Evolutionary conservation across 1,140 invertebrate species (phyloP), one percentile per base, ranked within the genome.

Genomic region (Brachionus angularis): DNA sequence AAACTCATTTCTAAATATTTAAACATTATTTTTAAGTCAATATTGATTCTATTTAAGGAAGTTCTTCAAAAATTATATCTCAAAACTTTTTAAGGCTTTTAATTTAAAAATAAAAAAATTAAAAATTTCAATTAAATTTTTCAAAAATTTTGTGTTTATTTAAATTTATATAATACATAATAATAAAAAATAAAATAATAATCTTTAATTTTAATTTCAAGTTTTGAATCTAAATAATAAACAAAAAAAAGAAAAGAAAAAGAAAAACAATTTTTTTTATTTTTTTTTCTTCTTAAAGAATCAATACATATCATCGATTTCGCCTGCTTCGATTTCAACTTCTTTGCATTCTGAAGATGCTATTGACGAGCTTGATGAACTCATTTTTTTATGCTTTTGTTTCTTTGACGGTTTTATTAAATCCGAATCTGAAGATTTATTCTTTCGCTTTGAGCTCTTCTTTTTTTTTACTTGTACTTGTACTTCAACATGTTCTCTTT

Each of bases 81-180:
- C 21, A 58, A 58, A 58, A 58, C 53, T 58, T 58, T 58, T 58
- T 58, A 58, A 58, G 25, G 53, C 53, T 58, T 58, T 58, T n/a
- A n/a, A n/a, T n/a, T 36, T 34, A 14, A 31, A 21, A 3, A n/a
- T 8, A 31, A 7, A 10, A 31, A n/a, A 55, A 34, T 18, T 34
- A 55, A 21, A 21, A 33, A 34, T 21, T 8, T 34, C 21, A 33
- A 21, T 34, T 55, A n/a, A n/a, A n/a, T 21, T 21, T 8, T 34
- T 21, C 2, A 21, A 34, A 12, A 55, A 16, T 36, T 55, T 18
- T 58, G 10, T 39, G 21, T 33, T 33, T 21, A 55, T 55, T 33
- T 34, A 55, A 18, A 33, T 55, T 55, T 33, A 34, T 55, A 33
- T 18, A 55, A 34, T 31, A 55, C 31, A 18, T 31, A 29, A 52